phyloP scores from a whole-genome alignment of 2,797 vertebrate genomes.

The Limosa lapponica region DNA sequence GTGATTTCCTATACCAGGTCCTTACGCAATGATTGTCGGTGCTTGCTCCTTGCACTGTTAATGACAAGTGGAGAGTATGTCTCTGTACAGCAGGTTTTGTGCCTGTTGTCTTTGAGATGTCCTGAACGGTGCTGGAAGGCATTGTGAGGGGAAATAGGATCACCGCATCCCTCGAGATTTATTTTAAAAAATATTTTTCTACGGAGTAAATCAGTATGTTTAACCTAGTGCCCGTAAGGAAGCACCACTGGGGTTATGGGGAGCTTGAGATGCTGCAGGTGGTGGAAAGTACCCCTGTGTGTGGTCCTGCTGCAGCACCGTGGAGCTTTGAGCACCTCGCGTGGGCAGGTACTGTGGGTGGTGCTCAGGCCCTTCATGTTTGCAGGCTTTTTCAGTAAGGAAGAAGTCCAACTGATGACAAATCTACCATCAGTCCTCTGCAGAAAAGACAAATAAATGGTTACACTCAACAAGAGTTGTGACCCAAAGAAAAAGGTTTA shows the following conservation, averaged over 20 bases:
- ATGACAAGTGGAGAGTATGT: not conserved
- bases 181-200: not conserved
- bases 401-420: not conserved
- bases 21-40: fast-evolving
- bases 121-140: not conserved
- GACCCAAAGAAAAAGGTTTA: not conserved
- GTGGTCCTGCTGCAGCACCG: not conserved
- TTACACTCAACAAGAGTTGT: not conserved
- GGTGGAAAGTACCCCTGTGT: not conserved
- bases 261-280: not conserved
- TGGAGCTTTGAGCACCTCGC: not conserved
- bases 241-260: not conserved
- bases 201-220: not conserved
- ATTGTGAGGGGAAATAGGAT: fast-evolving
- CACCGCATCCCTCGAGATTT: not conserved
- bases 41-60: not conserved
- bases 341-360: not conserved
- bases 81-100: not conserved
- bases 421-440: not conserved
- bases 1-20: not conserved
- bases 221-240: not conserved
- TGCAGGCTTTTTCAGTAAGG: not conserved
- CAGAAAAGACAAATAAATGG: not conserved
- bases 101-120: not conserved
- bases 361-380: not conserved